Percentiles rank a stretch among this genome's conserved stretches.
phyloP scores from a whole-genome alignment of 2,888 invertebrate genomes.

The Drosophila stalkeri region DNA sequence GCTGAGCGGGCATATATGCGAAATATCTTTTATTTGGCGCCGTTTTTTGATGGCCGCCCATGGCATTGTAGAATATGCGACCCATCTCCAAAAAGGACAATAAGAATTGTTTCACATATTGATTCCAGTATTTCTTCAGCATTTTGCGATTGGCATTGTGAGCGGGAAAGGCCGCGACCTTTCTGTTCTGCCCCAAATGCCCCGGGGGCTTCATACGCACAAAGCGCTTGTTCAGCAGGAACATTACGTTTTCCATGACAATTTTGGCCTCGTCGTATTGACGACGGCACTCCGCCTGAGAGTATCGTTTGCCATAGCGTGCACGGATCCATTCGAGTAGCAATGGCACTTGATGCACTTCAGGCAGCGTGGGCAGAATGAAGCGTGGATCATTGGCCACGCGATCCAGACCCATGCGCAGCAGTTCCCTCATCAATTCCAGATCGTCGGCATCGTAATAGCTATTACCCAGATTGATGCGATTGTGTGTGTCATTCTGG shows the following conservation, averaged over 20 bases:
- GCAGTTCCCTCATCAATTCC: conserved; percentile 68
- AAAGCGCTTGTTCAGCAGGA: conserved; percentile 18
- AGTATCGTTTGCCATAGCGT: conserved; percentile 78
- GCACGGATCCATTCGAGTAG: conserved; percentile 76
- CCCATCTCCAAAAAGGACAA: conserved; percentile 65
- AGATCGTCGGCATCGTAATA: conserved; percentile 70
- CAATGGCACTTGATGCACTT: conserved; percentile 74
- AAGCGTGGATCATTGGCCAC: conserved; percentile 76
- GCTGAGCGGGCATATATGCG: conserved; percentile 80
- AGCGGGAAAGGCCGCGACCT: not conserved
- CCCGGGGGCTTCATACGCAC: conserved; percentile 8
- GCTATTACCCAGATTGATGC: conserved; percentile 39
- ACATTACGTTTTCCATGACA: conserved; percentile 55
- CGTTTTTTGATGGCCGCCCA: conserved; percentile 60
- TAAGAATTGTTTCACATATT: conserved; percentile 57
- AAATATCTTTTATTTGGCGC: conserved; percentile 66
- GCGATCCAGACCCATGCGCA: conserved; percentile 63
- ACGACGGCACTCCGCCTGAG: conserved; percentile 44
- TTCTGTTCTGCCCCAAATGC: fast-evolving
- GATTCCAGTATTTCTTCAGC: conserved; percentile 34
- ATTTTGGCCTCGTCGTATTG: conserved; percentile 35
- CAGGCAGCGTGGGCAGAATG: conserved; percentile 79
- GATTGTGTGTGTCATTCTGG: not conserved
- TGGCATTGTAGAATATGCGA: conserved; percentile 71
- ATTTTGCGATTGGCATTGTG: conserved; percentile 7